Conservation (phyloP, 2,888 invertebrate species). For the Melanchra persicariae region DNA sequence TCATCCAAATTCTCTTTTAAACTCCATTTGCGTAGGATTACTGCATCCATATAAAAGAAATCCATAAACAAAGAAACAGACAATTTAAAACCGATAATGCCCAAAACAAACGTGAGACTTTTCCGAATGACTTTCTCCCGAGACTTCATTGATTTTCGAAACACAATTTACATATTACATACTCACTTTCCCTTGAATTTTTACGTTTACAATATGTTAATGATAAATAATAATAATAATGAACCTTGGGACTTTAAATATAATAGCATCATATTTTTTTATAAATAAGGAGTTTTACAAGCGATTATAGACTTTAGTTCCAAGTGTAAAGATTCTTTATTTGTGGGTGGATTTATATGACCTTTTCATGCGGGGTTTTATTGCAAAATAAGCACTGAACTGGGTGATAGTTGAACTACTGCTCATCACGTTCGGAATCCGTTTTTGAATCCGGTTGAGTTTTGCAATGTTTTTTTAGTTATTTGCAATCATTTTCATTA, state of each 20-base stretch:
- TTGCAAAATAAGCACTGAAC: conserved; percentile 48
- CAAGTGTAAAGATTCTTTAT: conserved; percentile 9
- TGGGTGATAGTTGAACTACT: conserved; percentile 46
- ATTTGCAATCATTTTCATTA: conserved; percentile 22
- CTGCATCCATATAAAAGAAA: background rate
- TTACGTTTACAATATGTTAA: conserved; percentile 45
- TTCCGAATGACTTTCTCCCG: conserved; percentile 57
- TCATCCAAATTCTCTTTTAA: background rate
- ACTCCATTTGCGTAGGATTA: conserved; percentile 1
- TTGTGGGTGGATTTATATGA: conserved; percentile 9
- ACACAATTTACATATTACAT: conserved; percentile 59
- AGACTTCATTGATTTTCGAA: conserved; percentile 53
- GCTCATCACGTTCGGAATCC: conserved; percentile 52
- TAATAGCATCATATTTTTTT: conserved; percentile 4
- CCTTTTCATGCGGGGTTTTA: conserved; percentile 29
- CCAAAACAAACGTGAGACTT: conserved; percentile 17
- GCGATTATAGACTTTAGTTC: conserved; percentile 20
- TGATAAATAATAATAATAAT: too few species aligned
- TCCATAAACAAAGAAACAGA: background rate
- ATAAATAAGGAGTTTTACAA: background rate
- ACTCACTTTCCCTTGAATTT: conserved; percentile 62
- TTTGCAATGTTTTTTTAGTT: conserved; percentile 36
- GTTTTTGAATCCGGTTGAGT: conserved; percentile 55
- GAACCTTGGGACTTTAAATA: conserved; percentile 37
- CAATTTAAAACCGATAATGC: conserved; percentile 36